phyloP scores from a whole-genome alignment of 2,888 invertebrate species.

The Andrena haemorrhoa region DNA sequence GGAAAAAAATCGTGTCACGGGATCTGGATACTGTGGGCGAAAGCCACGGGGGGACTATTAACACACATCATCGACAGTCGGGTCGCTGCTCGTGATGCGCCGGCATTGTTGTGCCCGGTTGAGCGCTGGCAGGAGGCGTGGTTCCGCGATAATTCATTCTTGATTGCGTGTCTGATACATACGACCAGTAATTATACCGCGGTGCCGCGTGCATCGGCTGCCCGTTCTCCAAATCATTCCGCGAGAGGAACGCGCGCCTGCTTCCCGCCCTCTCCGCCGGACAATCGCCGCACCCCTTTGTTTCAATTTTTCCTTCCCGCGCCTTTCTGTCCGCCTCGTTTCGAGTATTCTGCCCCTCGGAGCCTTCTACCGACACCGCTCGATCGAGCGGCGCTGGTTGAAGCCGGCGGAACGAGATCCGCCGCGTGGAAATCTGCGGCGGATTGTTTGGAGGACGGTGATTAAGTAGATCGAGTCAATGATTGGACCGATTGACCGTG shows the following conservation, averaged over 20 bases:
- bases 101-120: slow-evolving; percentile 79
- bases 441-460: neutral
- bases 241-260: slow-evolving; percentile 29
- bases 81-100: slow-evolving; percentile 83
- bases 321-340: slow-evolving; percentile 9
- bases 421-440: neutral
- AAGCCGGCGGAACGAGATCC: neutral
- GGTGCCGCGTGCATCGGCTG: slow-evolving; percentile 67
- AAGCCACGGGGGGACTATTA: slow-evolving; percentile 80
- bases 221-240: slow-evolving; percentile 62
- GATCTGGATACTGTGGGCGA: slow-evolving; percentile 73
- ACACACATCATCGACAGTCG: slow-evolving; percentile 84
- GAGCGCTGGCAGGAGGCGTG: slow-evolving; percentile 80
- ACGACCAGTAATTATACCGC: slow-evolving; percentile 81
- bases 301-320: slow-evolving; percentile 5
- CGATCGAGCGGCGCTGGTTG: neutral
- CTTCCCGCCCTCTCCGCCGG: slow-evolving; percentile 16
- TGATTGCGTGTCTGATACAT: slow-evolving; percentile 85
- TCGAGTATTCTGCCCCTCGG: slow-evolving; percentile 2
- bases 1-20: slow-evolving; percentile 69
- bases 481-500: neutral
- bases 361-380: neutral
- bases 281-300: slow-evolving; percentile 20
- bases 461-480: slow-evolving; percentile 3
- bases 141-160: slow-evolving; percentile 83